phyloP scores from a whole-genome alignment of 2,797 vertebrate species.

The Chrosomus eos region DNA sequence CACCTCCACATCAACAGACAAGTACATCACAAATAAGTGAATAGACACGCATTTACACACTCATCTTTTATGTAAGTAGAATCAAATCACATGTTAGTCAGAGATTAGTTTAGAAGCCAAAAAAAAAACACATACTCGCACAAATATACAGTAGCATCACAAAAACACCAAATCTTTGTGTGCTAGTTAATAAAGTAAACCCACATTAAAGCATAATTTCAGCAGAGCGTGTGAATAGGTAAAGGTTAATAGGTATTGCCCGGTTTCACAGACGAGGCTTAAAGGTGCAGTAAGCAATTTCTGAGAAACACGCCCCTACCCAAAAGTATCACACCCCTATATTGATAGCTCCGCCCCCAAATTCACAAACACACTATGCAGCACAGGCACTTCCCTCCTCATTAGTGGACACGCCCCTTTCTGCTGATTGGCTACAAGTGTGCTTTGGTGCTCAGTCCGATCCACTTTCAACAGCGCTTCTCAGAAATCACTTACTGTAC shows the following conservation, averaged over 20 bases:
- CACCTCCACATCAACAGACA: slow-evolving; percentile 39
- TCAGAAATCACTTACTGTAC: too few species aligned
- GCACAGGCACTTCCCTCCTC: too few species aligned
- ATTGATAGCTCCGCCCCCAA: too few species aligned
- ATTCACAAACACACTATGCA: too few species aligned
- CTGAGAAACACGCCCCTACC: too few species aligned
- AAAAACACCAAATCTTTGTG: background rate
- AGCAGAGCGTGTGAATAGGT: background rate
- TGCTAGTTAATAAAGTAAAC: background rate
- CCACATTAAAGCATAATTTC: background rate
- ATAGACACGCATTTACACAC: slow-evolving; percentile 51
- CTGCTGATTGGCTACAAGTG: too few species aligned
- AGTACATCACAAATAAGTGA: slow-evolving; percentile 12
- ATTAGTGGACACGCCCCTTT: too few species aligned
- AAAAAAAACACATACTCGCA: slow-evolving; percentile 11
- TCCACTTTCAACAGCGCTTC: too few species aligned
- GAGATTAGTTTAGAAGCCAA: background rate
- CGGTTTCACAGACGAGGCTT: background rate
- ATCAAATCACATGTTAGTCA: background rate
- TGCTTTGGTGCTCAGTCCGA: too few species aligned
- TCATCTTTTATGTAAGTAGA: slow-evolving; percentile 22
- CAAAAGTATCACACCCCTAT: too few species aligned
- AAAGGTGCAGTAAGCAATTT: too few species aligned
- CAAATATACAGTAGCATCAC: background rate
- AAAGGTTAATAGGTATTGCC: background rate